These are phyloP conservation scores for Ceramica pisi DNA, from an alignment of 2,888 invertebrate species.

Conservation along the genomic window DNA sequence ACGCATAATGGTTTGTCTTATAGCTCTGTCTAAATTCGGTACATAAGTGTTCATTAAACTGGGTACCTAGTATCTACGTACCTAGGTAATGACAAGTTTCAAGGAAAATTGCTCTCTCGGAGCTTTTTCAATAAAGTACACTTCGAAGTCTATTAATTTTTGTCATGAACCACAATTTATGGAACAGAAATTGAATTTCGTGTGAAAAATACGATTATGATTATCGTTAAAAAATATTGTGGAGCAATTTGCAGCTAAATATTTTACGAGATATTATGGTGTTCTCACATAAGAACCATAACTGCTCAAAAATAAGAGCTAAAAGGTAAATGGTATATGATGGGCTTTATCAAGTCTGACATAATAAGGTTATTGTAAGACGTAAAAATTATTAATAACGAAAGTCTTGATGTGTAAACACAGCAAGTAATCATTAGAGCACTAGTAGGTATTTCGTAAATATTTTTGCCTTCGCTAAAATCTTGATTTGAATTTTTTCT, in stretches of 20 bases:
- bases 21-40: constrained; percentile 37
- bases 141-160: constrained; percentile 43
- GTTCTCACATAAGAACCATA: neutral
- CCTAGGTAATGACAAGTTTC: constrained; percentile 24
- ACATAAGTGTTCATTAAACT: constrained; percentile 42
- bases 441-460: neutral
- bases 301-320: too few species aligned
- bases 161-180: constrained; percentile 48
- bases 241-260: constrained; percentile 3
- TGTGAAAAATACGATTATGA: constrained; percentile 46
- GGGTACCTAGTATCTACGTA: neutral
- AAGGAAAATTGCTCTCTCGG: constrained; percentile 34
- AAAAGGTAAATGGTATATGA: neutral
- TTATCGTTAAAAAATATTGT: constrained; percentile 43
- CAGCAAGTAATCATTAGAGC: neutral
- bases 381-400: neutral
- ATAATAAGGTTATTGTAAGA: neutral
- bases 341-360: neutral
- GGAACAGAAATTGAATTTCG: constrained; percentile 48
- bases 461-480: neutral
- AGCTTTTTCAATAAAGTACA: constrained; percentile 50
- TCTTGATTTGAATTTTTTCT: constrained; percentile 15
- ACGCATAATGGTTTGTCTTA: constrained; percentile 42
- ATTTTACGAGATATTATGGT: neutral
- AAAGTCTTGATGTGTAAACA: neutral